Evolutionary conservation across 2,888 invertebrate species (phyloP).

Genomic region (Lepetodrilus schrolli): DNA sequence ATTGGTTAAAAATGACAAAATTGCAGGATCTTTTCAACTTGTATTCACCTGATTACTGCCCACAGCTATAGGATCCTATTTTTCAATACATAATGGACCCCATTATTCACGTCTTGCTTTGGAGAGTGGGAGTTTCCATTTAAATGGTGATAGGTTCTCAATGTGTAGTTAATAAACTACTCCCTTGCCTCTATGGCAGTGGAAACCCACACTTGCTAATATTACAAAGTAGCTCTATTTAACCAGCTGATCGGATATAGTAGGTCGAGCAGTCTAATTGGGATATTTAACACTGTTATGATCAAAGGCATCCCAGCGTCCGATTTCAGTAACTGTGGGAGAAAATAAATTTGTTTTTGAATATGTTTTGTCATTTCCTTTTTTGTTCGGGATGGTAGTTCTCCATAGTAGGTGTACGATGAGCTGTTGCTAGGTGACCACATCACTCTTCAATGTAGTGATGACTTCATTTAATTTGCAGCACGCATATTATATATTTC

Average conservation of each 20-base stretch:
- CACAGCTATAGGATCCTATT: neutral
- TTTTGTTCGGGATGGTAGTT: too few species aligned
- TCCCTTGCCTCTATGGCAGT: neutral
- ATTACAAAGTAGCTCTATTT: neutral
- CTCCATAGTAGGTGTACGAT: too few species aligned
- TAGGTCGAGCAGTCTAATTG: neutral
- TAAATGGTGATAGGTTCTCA: neutral
- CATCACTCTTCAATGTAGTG: too few species aligned
- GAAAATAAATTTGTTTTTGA: too few species aligned
- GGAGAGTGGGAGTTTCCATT: too few species aligned
- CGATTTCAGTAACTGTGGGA: too few species aligned
- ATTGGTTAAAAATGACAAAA: neutral
- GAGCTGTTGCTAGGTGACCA: too few species aligned
- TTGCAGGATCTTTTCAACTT: constrained; percentile 6
- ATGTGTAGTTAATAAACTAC: neutral
- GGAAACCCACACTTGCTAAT: neutral
- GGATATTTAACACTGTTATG: neutral
- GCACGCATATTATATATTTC: too few species aligned
- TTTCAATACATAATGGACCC: neutral
- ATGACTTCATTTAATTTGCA: too few species aligned
- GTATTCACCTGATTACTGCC: neutral
- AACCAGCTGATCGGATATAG: neutral
- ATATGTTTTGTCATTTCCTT: too few species aligned
- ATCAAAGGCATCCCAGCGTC: neutral
- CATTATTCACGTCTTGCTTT: constrained; percentile 4